A percentile compares a stretch with the other conserved stretches of the same genome.
Conservation (phyloP, 1,140 invertebrate species). For the Drosophila tsacasi region DNA sequence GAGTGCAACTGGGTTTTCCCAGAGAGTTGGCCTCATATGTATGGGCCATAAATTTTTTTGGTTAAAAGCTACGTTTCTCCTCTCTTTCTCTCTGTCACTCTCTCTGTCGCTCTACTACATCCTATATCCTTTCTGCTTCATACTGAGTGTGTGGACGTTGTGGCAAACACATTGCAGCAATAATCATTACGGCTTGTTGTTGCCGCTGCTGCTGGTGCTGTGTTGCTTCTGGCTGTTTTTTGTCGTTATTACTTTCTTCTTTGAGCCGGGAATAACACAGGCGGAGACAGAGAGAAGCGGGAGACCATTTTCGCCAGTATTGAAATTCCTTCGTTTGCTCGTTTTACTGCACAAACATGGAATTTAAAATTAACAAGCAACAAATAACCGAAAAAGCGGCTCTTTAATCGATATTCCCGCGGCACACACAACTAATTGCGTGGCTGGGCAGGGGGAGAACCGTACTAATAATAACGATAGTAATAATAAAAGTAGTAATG, state of each 20-base stretch:
- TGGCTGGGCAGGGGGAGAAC: not conserved
- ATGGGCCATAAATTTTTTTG: constrained; percentile 76
- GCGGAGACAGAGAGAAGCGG: not conserved
- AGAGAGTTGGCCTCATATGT: constrained; percentile 51
- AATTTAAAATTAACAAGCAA: constrained; percentile 80
- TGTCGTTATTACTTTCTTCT: constrained; percentile 73
- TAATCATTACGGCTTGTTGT: constrained; percentile 80
- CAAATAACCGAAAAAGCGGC: constrained; percentile 70
- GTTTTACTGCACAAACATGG: constrained; percentile 78
- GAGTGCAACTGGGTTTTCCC: constrained; percentile 32
- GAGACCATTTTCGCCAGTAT: constrained; percentile 69
- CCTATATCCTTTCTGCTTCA: constrained; percentile 10
- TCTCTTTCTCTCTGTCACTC: not conserved
- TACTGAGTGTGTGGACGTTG: constrained; percentile 60
- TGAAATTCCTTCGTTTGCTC: constrained; percentile 67
- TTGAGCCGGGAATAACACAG: constrained; percentile 36
- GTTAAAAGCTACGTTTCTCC: constrained; percentile 41
- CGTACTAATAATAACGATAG: constrained; percentile 19
- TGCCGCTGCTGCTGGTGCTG: constrained; percentile 52
- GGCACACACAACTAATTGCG: constrained; percentile 61
- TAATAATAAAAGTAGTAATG: constrained; percentile 36
- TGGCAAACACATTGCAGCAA: constrained; percentile 80
- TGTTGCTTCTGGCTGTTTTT: constrained; percentile 59
- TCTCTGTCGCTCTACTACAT: not conserved
- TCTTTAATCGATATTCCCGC: constrained; percentile 40